Percentiles rank a stretch among this genome's conserved stretches.
phyloP scores from a whole-genome alignment of 2,113 vertebrate genomes.

The Microcebus griseorufus region DNA sequence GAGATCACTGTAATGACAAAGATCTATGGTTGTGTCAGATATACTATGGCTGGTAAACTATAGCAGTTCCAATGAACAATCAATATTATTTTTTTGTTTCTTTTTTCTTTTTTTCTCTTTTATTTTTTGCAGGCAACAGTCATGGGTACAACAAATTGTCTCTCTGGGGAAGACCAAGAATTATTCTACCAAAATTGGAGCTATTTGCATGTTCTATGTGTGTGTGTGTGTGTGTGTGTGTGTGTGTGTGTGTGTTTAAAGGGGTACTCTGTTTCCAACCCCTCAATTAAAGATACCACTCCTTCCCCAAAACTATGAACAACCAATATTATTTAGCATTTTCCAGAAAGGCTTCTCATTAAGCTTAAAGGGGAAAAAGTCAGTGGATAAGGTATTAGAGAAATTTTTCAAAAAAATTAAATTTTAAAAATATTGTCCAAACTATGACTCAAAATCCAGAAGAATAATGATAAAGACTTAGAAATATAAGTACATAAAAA shows the following conservation, averaged over 20 bases:
- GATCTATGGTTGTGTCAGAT: not conserved
- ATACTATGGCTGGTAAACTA: not conserved
- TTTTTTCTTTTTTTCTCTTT: too few species aligned
- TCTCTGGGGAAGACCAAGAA: too few species aligned
- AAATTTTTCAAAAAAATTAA: conserved; percentile 42
- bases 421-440: not conserved
- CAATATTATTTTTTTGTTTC: not conserved
- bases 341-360: not conserved
- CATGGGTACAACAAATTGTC: too few species aligned
- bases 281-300: too few species aligned
- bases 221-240: too few species aligned
- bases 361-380: not conserved
- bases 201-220: too few species aligned
- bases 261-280: too few species aligned
- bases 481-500: not conserved
- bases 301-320: not conserved
- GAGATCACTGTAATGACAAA: not conserved
- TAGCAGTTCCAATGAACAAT: not conserved
- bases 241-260: too few species aligned
- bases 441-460: conserved; percentile 31
- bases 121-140: too few species aligned
- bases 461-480: not conserved
- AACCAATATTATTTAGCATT: not conserved
- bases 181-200: too few species aligned
- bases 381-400: not conserved